A percentile compares a stretch with the other conserved stretches of the same genome.
Evolutionary conservation across 2,797 vertebrate species (phyloP).

Genomic region (Oceanodroma leucorhoa): DNA sequence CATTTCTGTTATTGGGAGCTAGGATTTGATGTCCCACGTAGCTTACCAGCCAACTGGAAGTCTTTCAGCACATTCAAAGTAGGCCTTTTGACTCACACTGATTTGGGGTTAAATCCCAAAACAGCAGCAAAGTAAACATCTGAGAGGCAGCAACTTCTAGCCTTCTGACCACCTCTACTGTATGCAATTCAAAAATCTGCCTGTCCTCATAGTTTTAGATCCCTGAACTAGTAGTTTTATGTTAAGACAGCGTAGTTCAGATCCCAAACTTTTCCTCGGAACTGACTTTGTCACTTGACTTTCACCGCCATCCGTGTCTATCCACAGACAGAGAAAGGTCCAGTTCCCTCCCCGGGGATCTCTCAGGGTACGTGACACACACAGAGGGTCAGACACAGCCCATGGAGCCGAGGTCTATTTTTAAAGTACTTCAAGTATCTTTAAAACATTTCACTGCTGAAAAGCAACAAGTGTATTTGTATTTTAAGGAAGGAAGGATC

Average conservation of each 20-base stretch:
- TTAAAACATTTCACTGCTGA: neutral
- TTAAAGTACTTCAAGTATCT: neutral
- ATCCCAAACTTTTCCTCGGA: neutral
- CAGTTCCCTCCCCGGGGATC: neutral
- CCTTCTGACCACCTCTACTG: neutral
- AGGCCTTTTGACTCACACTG: rapidly evolving
- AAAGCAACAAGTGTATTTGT: neutral
- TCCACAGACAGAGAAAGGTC: neutral
- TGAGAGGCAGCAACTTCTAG: neutral
- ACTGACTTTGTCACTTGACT: neutral
- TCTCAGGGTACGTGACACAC: neutral
- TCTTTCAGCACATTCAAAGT: neutral
- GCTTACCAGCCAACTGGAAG: neutral
- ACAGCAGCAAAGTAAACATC: neutral
- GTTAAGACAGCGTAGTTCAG: neutral
- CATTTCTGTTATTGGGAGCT: neutral
- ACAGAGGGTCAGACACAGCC: neutral
- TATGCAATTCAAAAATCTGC: neutral
- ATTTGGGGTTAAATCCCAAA: neutral
- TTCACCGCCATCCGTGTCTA: neutral
- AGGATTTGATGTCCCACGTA: neutral
- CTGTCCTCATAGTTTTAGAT: neutral
- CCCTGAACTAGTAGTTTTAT: neutral
- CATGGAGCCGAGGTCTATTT: neutral
- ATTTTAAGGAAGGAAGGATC: neutral